Conservation (phyloP, 2,888 invertebrate species). For the Hybos culiciformis region DNA sequence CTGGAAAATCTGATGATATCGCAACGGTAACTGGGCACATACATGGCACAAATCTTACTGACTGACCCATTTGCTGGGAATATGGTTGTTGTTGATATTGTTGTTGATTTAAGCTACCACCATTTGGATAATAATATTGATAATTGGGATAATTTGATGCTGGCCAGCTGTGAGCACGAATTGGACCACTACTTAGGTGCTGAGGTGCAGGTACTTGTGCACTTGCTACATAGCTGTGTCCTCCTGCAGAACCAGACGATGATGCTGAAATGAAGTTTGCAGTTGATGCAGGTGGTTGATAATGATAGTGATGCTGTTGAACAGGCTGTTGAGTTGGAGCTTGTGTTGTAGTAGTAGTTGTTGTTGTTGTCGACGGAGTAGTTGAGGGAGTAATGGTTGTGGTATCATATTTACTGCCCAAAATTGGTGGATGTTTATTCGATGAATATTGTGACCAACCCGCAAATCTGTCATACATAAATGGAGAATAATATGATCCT, state of each 20-base stretch:
- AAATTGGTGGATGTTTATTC: neutral
- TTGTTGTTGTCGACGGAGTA: slow-evolving; percentile 1
- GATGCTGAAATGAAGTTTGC: slow-evolving; percentile 1
- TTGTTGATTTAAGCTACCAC: neutral
- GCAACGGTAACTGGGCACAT: slow-evolving; percentile 16
- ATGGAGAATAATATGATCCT: slow-evolving; percentile 5
- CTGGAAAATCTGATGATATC: slow-evolving; percentile 7
- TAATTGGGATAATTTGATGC: slow-evolving; percentile 8
- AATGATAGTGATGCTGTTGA: neutral
- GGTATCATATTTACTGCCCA: neutral
- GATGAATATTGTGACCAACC: slow-evolving; percentile 9
- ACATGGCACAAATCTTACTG: slow-evolving; percentile 16
- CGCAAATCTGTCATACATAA: slow-evolving; percentile 4
- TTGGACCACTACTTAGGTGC: neutral
- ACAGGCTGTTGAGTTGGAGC: slow-evolving; percentile 2
- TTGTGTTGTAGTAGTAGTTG: neutral
- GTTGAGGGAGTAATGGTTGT: slow-evolving; percentile 3
- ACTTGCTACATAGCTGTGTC: slow-evolving; percentile 1
- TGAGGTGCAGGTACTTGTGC: slow-evolving; percentile 3
- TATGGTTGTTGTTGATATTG: neutral
- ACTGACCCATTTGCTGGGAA: slow-evolving; percentile 6
- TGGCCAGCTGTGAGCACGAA: slow-evolving; percentile 4
- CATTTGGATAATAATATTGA: slow-evolving; percentile 7
- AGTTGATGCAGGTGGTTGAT: neutral
- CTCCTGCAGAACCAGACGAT: neutral